A percentile compares a stretch with the other conserved stretches of the same genome.
Conservation (phyloP, 2,113 vertebrate genomes). For the Cinclus mexicanus region DNA sequence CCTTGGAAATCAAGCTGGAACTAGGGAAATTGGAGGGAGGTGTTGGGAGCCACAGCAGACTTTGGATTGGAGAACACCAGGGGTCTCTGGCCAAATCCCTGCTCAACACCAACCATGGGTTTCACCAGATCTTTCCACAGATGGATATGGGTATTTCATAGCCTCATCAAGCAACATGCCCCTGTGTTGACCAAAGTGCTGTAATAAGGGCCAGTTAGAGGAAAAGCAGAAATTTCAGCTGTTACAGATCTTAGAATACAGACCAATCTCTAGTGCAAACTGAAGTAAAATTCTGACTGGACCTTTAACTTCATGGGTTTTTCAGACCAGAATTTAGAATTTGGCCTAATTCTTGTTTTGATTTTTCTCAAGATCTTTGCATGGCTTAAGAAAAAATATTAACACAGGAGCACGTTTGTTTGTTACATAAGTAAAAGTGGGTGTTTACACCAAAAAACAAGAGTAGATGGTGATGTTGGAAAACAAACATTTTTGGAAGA, state of each 20-base stretch:
- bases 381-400: not conserved
- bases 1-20: not conserved
- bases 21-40: fast-evolving
- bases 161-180: not conserved
- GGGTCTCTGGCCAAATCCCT: not conserved
- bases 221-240: not conserved
- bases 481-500: not conserved
- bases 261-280: not conserved
- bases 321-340: not conserved
- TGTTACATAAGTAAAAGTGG: not conserved
- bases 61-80: not conserved
- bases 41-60: not conserved
- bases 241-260: not conserved
- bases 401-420: not conserved
- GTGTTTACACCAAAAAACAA: fast-evolving
- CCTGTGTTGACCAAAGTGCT: not conserved
- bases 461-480: not conserved
- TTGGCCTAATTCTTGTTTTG: not conserved
- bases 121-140: not conserved
- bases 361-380: not conserved
- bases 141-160: not conserved
- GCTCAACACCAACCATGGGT: not conserved
- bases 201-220: not conserved
- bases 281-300: not conserved
- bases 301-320: not conserved